These are phyloP conservation scores for Antechinus stuartii DNA, from an alignment of 2,113 vertebrate species.

Conservation along the genomic window DNA sequence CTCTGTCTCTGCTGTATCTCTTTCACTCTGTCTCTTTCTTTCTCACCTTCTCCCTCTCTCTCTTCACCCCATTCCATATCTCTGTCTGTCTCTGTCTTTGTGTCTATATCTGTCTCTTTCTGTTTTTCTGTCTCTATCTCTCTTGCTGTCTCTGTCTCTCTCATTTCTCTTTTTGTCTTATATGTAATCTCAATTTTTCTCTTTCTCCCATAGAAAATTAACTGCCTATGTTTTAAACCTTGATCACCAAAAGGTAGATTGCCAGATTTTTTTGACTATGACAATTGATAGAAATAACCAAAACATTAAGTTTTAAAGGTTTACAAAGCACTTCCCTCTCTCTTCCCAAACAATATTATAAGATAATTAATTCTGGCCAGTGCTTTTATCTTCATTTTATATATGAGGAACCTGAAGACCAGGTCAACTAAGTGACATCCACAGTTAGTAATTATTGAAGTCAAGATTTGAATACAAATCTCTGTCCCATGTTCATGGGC, in stretches of 20 bases:
- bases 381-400: not conserved
- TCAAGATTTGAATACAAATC: not conserved
- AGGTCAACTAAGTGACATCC: not conserved
- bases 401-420: not conserved
- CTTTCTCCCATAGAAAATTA: not conserved
- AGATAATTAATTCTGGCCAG: not conserved
- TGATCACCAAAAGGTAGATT: not conserved
- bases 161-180: not conserved
- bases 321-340: not conserved
- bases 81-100: not conserved
- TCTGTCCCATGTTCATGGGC: not conserved
- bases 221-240: not conserved
- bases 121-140: too few relatives aligned
- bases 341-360: not conserved
- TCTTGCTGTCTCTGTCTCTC: not conserved
- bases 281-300: not conserved
- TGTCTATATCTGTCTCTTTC: too few relatives aligned
- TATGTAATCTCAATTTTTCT: not conserved
- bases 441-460: not conserved
- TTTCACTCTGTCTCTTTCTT: not conserved
- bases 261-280: not conserved
- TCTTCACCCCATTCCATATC: not conserved
- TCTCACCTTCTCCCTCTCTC: not conserved
- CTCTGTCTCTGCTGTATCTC: not conserved
- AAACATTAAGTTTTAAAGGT: not conserved